Conservation (phyloP, 2,113 vertebrate species). For the Sander vitreus region DNA sequence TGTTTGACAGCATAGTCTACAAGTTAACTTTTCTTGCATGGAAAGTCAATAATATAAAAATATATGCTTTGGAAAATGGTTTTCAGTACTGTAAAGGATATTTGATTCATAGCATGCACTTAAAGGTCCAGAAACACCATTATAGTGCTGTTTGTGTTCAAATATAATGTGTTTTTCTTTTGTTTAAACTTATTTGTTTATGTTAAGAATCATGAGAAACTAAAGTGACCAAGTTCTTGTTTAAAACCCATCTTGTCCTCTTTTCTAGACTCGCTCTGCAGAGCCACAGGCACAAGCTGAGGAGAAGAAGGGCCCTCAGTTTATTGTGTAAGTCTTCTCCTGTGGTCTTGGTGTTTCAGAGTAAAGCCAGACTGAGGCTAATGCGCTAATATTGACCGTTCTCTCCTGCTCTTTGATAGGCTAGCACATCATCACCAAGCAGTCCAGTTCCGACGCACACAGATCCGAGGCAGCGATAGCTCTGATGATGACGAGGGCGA, state of each 20-base stretch:
- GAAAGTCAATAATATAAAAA: not conserved
- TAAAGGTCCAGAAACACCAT: not conserved
- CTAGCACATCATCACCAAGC: slow-evolving; percentile 89
- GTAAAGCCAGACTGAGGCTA: not conserved
- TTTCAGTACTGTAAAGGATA: not conserved
- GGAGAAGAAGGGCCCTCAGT: slow-evolving; percentile 71
- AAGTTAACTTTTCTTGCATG: not conserved
- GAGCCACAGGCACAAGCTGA: slow-evolving; percentile 63
- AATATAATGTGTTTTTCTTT: not conserved
- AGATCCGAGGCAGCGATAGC: slow-evolving; percentile 87
- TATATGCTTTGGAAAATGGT: not conserved
- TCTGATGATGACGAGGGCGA: slow-evolving; percentile 82
- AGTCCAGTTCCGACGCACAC: slow-evolving; percentile 88
- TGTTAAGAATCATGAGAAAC: not conserved
- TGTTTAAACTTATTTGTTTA: not conserved
- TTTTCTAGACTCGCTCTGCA: slow-evolving; percentile 73
- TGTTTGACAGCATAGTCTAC: too few relatives aligned
- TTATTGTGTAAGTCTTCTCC: slow-evolving; percentile 81
- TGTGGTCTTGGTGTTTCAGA: not conserved
- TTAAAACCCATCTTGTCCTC: not conserved
- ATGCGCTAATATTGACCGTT: not conserved
- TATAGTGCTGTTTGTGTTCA: not conserved
- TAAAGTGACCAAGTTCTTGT: too few relatives aligned
- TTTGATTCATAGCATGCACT: not conserved
- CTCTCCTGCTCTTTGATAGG: slow-evolving; percentile 66